Evolutionary conservation across 2,113 vertebrate genomes (phyloP).

Genomic region (Chinchilla lanigera): DNA sequence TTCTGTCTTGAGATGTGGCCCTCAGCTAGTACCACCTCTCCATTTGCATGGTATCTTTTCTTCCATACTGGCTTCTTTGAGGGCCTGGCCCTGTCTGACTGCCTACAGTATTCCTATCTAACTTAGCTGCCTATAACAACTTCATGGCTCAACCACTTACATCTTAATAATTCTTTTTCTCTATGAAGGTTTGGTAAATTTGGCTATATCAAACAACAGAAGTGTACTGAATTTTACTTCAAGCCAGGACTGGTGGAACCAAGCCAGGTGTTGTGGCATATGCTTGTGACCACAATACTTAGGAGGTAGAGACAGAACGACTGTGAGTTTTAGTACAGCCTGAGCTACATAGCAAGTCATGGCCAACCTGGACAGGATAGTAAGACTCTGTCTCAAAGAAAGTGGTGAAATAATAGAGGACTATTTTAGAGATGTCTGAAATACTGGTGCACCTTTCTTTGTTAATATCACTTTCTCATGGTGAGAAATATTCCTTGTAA

Average conservation of each 20-base stretch:
- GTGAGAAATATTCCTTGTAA: background rate
- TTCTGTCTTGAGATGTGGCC: too few species aligned
- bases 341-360: background rate
- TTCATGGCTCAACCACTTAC: background rate
- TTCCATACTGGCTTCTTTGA: too few species aligned
- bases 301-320: background rate
- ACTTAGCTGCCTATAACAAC: too few species aligned
- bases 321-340: background rate
- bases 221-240: background rate
- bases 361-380: background rate
- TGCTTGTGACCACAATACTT: background rate
- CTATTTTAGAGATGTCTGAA: background rate
- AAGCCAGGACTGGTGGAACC: background rate
- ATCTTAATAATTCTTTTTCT: slow-evolving; percentile 42
- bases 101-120: too few species aligned
- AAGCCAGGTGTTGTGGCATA: background rate
- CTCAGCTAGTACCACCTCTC: too few species aligned
- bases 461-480: background rate
- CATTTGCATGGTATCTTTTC: too few species aligned
- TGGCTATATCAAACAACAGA: background rate
- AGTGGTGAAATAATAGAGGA: background rate
- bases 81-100: too few species aligned
- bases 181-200: background rate
- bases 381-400: background rate
- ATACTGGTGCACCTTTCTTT: slow-evolving; percentile 4